Evolutionary conservation across 2,797 vertebrate genomes (phyloP).

Genomic region (Centroberyx gerrardi): DNA sequence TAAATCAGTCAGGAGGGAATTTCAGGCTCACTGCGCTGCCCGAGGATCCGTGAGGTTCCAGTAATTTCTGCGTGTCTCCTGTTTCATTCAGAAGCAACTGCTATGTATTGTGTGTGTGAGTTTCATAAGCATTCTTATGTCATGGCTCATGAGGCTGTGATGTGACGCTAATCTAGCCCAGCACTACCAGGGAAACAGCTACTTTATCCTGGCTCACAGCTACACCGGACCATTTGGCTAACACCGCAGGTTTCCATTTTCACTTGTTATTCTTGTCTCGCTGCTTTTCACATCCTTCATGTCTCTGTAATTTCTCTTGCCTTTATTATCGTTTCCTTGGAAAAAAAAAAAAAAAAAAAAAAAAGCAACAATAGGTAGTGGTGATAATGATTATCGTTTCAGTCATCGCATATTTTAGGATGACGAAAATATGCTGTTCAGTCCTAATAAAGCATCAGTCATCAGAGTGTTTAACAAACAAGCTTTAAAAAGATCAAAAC

Average conservation of each 20-base stretch:
- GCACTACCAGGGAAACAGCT: slow-evolving; percentile 71
- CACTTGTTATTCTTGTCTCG: slow-evolving; percentile 16
- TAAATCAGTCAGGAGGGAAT: slow-evolving; percentile 41
- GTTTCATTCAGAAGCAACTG: slow-evolving; percentile 68
- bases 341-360: no score
- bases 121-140: slow-evolving; percentile 77
- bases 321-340: slow-evolving; percentile 11
- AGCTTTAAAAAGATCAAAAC: slow-evolving; percentile 38
- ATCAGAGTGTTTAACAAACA: not conserved
- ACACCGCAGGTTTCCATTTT: slow-evolving; percentile 65
- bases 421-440: not conserved
- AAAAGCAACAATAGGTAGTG: not conserved
- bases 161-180: slow-evolving; percentile 78
- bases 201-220: slow-evolving; percentile 59
- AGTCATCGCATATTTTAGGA: not conserved
- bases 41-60: slow-evolving; percentile 47
- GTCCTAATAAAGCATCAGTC: not conserved
- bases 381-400: not conserved
- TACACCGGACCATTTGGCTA: slow-evolving; percentile 40
- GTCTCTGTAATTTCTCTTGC: slow-evolving; percentile 12
- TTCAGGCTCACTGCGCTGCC: slow-evolving; percentile 27
- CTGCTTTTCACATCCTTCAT: slow-evolving; percentile 24
- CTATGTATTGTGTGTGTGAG: slow-evolving; percentile 49
- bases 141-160: slow-evolving; percentile 70
- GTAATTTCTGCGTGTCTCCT: slow-evolving; percentile 60